Base-by-base conservation (phyloP, 2,113 vertebrate genomes). In the Danionella cerebrum region DNA sequence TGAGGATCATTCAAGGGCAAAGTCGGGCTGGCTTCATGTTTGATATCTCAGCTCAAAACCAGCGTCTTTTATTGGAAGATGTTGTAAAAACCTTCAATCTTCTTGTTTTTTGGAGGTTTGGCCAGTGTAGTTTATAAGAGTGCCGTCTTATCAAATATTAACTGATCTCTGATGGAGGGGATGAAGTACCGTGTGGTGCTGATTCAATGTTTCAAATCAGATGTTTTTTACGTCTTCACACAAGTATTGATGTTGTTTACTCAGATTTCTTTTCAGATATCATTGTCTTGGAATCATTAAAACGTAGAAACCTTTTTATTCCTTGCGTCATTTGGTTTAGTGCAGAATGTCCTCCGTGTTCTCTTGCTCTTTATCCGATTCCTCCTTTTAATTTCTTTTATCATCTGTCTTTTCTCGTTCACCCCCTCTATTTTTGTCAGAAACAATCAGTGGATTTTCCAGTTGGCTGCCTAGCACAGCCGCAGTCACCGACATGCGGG, bases 381-480 rank as follows among this genome's bases (percentile, higher is more conserved):
- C 39, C 27, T 52, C 14, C 31, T 66, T 36, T 21, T 38, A 52
- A 60, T 64, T 50, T 60, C 33, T 60, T 41, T 29, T 13, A 48
- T 25, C 3, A 45, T 44, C 41, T 41, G 22, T 65, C 39, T 64
- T 59, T 71, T 77, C 72, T 75, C 70, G 3, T 65, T 11, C 35
- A 74, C 64, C 51, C 67, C 55, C 76, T 84, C 72, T 70, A 69
- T 84, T 84, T 86, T 85, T 73, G 73, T 80, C 80, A 82, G 78
- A 79, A 86, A 85, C 85, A 85, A 85, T 86, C 81, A 85, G 77
- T 83, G 83, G 79, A 81, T 87, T 87, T 89, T 88, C 83, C 79
- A 41, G 77, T 67, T 87, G 84, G 78, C 69, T 85, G 85, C 84
- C 75, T 74, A 3, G 45, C 33, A 55, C 71, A 84, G 84, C 83